Conservation (phyloP, 2,888 invertebrate genomes). For the Melanophora roralis region DNA sequence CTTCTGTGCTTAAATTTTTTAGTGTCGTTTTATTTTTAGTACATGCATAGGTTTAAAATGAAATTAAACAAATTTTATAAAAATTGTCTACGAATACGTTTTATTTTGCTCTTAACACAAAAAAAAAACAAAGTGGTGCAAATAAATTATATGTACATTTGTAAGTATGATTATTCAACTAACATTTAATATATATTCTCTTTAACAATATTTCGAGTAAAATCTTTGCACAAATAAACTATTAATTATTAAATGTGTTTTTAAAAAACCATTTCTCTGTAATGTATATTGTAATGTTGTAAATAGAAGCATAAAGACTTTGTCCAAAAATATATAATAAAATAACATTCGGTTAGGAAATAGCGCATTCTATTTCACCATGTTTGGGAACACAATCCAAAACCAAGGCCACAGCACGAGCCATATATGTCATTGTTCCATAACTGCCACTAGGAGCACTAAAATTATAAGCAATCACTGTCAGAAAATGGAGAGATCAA, state of each 20-base stretch:
- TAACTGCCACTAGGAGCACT: constrained; percentile 98
- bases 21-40: no score
- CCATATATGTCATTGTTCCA: constrained; percentile 98
- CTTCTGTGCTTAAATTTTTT: no score
- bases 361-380: constrained; percentile 88
- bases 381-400: constrained; percentile 86
- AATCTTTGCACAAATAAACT: constrained; percentile 1
- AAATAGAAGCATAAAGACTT: neutral
- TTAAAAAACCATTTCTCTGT: neutral
- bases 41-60: no score
- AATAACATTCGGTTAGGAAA: constrained; percentile 78
- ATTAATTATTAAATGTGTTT: neutral
- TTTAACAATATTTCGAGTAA: constrained; percentile 35
- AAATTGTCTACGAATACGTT: neutral
- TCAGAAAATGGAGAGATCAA: neutral
- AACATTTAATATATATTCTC: constrained; percentile 13
- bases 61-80: neutral
- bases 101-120: neutral
- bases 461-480: constrained; percentile 53
- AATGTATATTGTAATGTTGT: neutral
- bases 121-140: neutral
- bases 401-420: constrained; percentile 87
- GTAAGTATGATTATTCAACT: neutral
- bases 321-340: constrained; percentile 8
- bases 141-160: neutral